Conservation (phyloP, 1,140 invertebrate genomes). For the Zaprionus taronus region DNA sequence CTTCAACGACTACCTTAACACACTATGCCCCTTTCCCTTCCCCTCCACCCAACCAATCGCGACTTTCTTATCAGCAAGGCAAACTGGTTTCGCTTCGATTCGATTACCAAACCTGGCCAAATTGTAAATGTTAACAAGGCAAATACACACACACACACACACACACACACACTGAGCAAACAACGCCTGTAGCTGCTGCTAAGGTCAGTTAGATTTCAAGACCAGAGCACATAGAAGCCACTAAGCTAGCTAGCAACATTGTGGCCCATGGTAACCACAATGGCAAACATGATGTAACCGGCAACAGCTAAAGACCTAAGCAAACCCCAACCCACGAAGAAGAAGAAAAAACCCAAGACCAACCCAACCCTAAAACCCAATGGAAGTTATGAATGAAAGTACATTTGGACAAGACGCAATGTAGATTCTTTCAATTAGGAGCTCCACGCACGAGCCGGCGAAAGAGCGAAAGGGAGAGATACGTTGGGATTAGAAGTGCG, state of each 20-base stretch:
- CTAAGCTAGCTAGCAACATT: background rate
- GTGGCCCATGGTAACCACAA: conserved; percentile 53
- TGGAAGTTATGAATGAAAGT: conserved; percentile 70
- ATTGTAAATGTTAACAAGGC: conserved; percentile 27
- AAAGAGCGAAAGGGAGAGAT: background rate
- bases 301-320: conserved; percentile 60
- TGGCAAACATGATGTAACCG: conserved; percentile 73
- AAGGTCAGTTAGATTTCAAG: conserved; percentile 72
- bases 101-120: conserved; percentile 31
- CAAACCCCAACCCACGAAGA: conserved; percentile 33
- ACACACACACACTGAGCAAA: background rate
- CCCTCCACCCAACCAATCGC: background rate
- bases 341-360: conserved; percentile 43
- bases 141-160: conserved; percentile 21
- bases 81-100: conserved; percentile 14
- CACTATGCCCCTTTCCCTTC: background rate
- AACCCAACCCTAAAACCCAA: conserved; percentile 47
- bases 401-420: conserved; percentile 51
- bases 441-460: conserved; percentile 57
- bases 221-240: conserved; percentile 34
- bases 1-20: background rate
- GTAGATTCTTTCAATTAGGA: conserved; percentile 68
- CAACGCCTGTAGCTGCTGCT: conserved; percentile 2
- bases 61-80: background rate
- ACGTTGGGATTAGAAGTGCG: background rate